Evolutionary conservation across 1,140 invertebrate species (phyloP).

Genomic region (Drosophila sproati): DNA sequence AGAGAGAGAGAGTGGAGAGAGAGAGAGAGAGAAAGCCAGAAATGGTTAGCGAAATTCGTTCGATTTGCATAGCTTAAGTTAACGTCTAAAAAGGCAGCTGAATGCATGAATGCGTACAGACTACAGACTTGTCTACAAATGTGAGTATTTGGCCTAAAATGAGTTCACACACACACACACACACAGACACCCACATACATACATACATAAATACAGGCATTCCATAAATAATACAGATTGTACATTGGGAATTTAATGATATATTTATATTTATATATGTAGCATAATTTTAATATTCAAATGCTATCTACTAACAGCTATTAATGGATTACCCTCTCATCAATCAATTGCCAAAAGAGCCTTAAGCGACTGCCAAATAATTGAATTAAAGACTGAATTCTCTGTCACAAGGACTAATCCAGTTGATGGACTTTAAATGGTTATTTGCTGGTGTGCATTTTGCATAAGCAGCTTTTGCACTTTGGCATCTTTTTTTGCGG

Average conservation of each 20-base stretch:
- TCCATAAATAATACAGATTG: background rate
- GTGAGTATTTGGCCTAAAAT: conserved; percentile 44
- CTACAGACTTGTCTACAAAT: conserved; percentile 14
- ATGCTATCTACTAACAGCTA: too few relatives aligned
- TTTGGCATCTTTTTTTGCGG: conserved; percentile 16
- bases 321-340: too few relatives aligned
- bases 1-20: conserved; percentile 34
- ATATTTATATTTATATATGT: too few relatives aligned
- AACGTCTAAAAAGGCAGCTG: conserved; percentile 36
- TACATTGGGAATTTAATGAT: background rate
- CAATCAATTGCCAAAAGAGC: too few relatives aligned
- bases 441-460: conserved; percentile 11
- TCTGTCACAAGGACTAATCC: background rate
- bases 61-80: conserved; percentile 23
- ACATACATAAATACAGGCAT: background rate
- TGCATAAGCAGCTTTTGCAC: conserved; percentile 41
- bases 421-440: conserved; percentile 8
- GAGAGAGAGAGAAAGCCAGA: conserved; percentile 25
- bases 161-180: conserved; percentile 23
- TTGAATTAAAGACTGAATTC: background rate
- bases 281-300: too few relatives aligned
- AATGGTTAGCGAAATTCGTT: conserved; percentile 41
- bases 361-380: background rate
- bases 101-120: conserved; percentile 41
- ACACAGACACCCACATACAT: conserved; percentile 9